Percentiles rank a stretch among this genome's conserved stretches.
Conservation (phyloP, 2,113 vertebrate species). For the Panthera tigris region DNA sequence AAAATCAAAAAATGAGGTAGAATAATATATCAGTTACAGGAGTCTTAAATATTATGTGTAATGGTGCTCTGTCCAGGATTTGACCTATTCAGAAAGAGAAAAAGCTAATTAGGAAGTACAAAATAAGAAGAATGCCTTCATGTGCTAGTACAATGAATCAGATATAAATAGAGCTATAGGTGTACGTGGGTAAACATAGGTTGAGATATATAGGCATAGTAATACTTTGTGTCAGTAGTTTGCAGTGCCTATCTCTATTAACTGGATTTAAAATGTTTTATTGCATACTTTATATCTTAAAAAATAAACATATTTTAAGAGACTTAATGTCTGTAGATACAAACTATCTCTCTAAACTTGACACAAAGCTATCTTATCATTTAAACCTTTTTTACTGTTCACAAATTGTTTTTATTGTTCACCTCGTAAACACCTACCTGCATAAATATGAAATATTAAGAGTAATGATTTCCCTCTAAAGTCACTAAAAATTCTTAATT, state of each 20-base stretch:
- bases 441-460: background rate
- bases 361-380: background rate
- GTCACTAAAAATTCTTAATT: background rate
- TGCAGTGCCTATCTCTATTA: background rate
- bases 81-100: conserved; percentile 56
- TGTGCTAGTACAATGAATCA: background rate
- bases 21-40: conserved; percentile 45
- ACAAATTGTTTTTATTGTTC: background rate
- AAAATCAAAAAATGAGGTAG: conserved; percentile 46
- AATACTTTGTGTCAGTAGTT: background rate
- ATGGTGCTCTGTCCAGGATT: conserved; percentile 59
- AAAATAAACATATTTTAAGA: background rate
- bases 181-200: background rate
- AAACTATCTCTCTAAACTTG: background rate
- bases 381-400: background rate
- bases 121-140: background rate
- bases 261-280: background rate
- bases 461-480: background rate
- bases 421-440: background rate
- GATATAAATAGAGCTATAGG: background rate
- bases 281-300: background rate
- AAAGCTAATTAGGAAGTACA: conserved; percentile 30
- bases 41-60: conserved; percentile 22
- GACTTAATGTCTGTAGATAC: background rate
- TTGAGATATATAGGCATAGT: background rate